These are phyloP conservation scores for Rhegmatorhina hoffmannsi DNA, from an alignment of 2,113 vertebrate genomes.

Conservation along the genomic window DNA sequence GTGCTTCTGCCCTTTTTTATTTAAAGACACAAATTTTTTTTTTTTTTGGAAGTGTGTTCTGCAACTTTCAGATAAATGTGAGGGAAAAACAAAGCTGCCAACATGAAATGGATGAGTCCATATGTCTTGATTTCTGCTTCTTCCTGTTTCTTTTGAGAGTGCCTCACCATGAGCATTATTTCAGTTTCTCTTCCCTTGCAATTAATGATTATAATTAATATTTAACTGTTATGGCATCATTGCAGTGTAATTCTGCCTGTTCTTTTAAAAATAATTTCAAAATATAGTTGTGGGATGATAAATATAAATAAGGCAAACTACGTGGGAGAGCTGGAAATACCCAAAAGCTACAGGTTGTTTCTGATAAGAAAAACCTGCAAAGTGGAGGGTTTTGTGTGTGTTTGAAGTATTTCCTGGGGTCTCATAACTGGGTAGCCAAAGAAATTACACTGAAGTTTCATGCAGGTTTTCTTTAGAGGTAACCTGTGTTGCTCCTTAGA, in stretches of 20 bases:
- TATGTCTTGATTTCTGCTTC: not conserved
- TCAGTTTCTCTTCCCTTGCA: not conserved
- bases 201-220: not conserved
- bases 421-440: not conserved
- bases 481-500: not conserved
- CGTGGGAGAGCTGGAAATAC: not conserved
- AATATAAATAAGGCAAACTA: not conserved
- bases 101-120: not conserved
- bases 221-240: not conserved
- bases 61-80: not conserved
- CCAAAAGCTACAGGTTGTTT: not conserved
- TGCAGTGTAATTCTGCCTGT: not conserved
- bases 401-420: not conserved
- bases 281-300: not conserved
- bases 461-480: not conserved
- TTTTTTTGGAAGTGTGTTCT: rapidly evolving
- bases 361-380: not conserved
- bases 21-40: not conserved
- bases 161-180: not conserved
- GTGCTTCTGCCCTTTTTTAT: not conserved
- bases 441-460: not conserved
- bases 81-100: not conserved
- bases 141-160: not conserved
- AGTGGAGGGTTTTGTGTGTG: not conserved
- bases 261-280: not conserved